These are phyloP conservation scores for Caenorhabditis tropicalis DNA, from an alignment of 1,140 invertebrate genomes.

Conservation along the genomic window DNA sequence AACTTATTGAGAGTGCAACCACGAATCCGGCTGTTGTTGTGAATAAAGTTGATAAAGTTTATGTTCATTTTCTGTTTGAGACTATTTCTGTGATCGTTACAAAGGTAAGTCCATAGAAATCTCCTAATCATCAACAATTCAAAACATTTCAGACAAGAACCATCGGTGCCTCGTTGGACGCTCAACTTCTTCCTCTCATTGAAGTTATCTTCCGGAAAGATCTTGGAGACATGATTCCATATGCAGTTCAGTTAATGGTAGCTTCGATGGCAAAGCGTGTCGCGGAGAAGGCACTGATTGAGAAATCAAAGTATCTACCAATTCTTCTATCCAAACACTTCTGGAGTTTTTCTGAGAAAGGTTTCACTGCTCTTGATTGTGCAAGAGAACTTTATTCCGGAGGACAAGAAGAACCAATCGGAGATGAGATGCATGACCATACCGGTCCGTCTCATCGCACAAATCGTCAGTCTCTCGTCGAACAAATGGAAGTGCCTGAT, in stretches of 20 bases:
- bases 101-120: conserved; percentile 5
- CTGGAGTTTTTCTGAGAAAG: conserved; percentile 38
- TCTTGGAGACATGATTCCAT: conserved; percentile 47
- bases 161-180: conserved; percentile 34
- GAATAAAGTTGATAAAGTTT: conserved; percentile 47
- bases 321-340: conserved; percentile 36
- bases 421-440: conserved; percentile 9
- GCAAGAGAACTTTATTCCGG: conserved; percentile 18
- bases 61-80: conserved; percentile 54
- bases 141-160: background rate
- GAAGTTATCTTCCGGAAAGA: conserved; percentile 47
- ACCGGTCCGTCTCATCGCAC: background rate
- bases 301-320: conserved; percentile 35
- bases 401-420: conserved; percentile 15
- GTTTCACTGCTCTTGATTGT: conserved; percentile 50
- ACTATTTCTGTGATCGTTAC: conserved; percentile 47
- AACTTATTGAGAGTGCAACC: conserved; percentile 29
- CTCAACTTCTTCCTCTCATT: conserved; percentile 46
- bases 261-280: background rate
- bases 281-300: background rate
- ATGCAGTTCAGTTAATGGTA: conserved; percentile 50
- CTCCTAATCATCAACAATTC: no score
- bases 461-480: conserved; percentile 27
- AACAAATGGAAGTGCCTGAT: conserved; percentile 40
- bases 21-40: conserved; percentile 48